Percentiles rank a stretch among this genome's conserved stretches.
These are phyloP conservation scores for Coremacera marginata DNA, from an alignment of 2,888 invertebrate genomes.

Conservation along the genomic window DNA sequence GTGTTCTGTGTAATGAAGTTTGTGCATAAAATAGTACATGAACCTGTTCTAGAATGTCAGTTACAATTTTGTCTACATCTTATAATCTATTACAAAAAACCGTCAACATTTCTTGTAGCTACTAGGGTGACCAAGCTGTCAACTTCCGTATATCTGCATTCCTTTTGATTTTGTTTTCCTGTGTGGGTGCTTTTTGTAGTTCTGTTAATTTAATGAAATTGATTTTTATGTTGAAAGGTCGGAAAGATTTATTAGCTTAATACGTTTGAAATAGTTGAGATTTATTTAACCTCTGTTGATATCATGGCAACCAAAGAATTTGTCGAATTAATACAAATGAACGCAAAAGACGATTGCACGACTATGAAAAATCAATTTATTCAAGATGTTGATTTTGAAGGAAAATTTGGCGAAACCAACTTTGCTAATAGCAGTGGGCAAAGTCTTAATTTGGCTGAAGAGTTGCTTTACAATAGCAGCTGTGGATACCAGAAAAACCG, in stretches of 20 bases:
- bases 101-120: not conserved
- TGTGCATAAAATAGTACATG: too few relatives aligned
- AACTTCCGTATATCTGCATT: not conserved
- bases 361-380: constrained; percentile 48
- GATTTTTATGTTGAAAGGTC: constrained; percentile 13
- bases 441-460: constrained; percentile 6
- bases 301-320: too few relatives aligned
- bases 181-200: not conserved
- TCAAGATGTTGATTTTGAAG: constrained; percentile 40
- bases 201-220: constrained; percentile 32
- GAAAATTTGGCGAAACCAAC: constrained; percentile 40
- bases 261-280: not conserved
- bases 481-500: not conserved
- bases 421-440: constrained; percentile 2
- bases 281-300: not conserved
- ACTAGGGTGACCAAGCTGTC: not conserved
- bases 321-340: constrained; percentile 38
- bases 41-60: too few relatives aligned
- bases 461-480: not conserved
- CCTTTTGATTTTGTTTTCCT: not conserved
- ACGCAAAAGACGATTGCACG: constrained; percentile 45
- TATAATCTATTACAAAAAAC: constrained; percentile 8
- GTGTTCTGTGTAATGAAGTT: too few relatives aligned
- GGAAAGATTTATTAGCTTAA: not conserved
- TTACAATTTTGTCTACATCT: not conserved